Evolutionary conservation across 2,797 vertebrate species (phyloP).

Genomic region (Taenioides sp.): DNA sequence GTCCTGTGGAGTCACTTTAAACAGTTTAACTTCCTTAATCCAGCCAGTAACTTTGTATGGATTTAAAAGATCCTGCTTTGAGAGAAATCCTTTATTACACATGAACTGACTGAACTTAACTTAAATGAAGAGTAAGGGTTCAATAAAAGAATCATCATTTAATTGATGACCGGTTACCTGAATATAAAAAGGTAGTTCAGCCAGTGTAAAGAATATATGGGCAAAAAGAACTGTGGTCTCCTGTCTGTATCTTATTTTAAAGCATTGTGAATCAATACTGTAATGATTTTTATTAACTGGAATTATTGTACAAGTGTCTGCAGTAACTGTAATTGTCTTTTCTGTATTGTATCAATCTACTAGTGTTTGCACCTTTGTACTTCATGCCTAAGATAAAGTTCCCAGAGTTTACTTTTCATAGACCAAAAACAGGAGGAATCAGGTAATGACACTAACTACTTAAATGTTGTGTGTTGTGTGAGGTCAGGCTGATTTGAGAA

Average conservation of each 20-base stretch:
- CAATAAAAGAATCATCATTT: conserved; percentile 36
- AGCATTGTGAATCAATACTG: not conserved
- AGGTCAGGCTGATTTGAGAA: conserved; percentile 32
- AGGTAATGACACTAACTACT: not conserved
- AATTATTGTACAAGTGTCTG: no score
- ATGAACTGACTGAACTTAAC: not conserved
- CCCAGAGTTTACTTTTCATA: not conserved
- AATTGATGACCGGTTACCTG: conserved; percentile 49
- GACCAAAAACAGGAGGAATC: not conserved
- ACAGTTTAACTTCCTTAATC: not conserved
- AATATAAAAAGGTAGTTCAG: conserved; percentile 19
- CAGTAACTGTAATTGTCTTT: no score
- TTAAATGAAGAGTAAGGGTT: conserved; percentile 38
- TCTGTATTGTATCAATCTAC: no score
- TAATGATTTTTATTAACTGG: no score
- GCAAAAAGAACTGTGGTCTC: not conserved
- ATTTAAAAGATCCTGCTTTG: not conserved
- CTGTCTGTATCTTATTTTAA: not conserved
- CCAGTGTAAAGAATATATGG: not conserved
- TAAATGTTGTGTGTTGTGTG: not conserved
- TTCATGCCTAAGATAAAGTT: not conserved
- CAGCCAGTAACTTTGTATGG: conserved; percentile 3
- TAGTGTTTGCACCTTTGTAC: no score
- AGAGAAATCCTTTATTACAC: not conserved
- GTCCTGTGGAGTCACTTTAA: not conserved